Conservation (phyloP, 2,888 invertebrate species). For the Drosophila austrosaltans region DNA sequence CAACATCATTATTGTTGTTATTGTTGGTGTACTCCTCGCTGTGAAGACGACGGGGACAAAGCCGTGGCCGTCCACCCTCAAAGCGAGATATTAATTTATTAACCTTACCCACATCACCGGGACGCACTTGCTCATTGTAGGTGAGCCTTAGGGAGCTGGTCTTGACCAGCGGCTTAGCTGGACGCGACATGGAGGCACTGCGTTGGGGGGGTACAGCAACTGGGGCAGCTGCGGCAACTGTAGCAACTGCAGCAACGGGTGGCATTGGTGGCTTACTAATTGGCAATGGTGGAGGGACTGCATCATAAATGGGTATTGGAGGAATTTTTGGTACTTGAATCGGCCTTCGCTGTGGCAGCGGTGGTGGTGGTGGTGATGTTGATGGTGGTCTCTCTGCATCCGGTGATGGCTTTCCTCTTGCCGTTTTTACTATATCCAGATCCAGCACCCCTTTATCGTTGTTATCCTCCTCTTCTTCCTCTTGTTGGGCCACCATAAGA, state of each 20-base stretch:
- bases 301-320: slow-evolving; percentile 53
- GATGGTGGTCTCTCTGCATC: slow-evolving; percentile 64
- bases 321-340: slow-evolving; percentile 30
- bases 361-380: slow-evolving; percentile 74
- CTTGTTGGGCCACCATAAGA: slow-evolving; percentile 64
- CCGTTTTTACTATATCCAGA: background rate
- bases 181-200: slow-evolving; percentile 71
- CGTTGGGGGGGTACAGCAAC: slow-evolving; percentile 63
- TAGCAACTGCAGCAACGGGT: slow-evolving; percentile 11
- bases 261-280: slow-evolving; percentile 54
- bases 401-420: slow-evolving; percentile 10
- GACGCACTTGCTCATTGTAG: slow-evolving; percentile 81
- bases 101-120: slow-evolving; percentile 81
- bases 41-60: slow-evolving; percentile 53
- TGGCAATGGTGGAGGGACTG: slow-evolving; percentile 63
- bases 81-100: slow-evolving; percentile 82
- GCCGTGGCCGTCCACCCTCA: slow-evolving; percentile 65
- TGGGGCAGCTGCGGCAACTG: no score
- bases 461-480: slow-evolving; percentile 47
- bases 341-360: slow-evolving; percentile 66
- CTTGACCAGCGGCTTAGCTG: slow-evolving; percentile 80
- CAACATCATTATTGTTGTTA: slow-evolving; percentile 53
- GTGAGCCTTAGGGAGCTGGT: slow-evolving; percentile 80
- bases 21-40: slow-evolving; percentile 66
- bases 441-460: background rate